A percentile compares a stretch with the other conserved stretches of the same genome.
Evolutionary conservation across 2,888 invertebrate genomes (phyloP).

Genomic region (Tiphia femorata): DNA sequence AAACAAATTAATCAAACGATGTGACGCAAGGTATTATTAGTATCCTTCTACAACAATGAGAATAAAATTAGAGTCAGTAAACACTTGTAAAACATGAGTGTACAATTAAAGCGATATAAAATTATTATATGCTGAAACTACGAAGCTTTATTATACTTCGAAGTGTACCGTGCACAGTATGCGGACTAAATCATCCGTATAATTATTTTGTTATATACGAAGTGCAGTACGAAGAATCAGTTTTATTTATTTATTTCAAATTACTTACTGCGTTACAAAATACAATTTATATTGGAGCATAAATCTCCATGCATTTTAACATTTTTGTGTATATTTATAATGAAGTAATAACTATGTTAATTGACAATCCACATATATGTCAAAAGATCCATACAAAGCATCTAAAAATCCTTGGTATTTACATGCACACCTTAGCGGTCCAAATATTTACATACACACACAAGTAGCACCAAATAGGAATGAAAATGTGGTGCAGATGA

Average conservation of each 20-base stretch:
- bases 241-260: slow-evolving; percentile 56
- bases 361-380: slow-evolving; percentile 39
- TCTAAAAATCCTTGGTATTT: slow-evolving; percentile 53
- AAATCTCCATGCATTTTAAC: slow-evolving; percentile 23
- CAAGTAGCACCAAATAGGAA: slow-evolving; percentile 61
- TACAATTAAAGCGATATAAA: too few relatives aligned
- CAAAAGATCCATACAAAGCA: slow-evolving; percentile 35
- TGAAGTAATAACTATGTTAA: slow-evolving; percentile 33
- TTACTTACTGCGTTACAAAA: slow-evolving; percentile 61
- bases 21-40: too few relatives aligned
- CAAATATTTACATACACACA: slow-evolving; percentile 58
- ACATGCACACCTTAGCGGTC: slow-evolving; percentile 46
- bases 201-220: too few relatives aligned
- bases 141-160: too few relatives aligned
- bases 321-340: slow-evolving; percentile 21
- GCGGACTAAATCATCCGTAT: too few relatives aligned
- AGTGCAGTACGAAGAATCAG: too few relatives aligned
- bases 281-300: slow-evolving; percentile 46
- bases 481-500: slow-evolving; percentile 34
- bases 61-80: too few relatives aligned
- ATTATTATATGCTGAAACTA: too few relatives aligned
- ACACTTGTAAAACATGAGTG: too few relatives aligned
- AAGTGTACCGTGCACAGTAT: too few relatives aligned
- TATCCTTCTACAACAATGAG: too few relatives aligned
- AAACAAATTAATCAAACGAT: too few relatives aligned